Base-by-base conservation (phyloP, 2,888 invertebrate genomes). In the Cheilosia vulpina region DNA sequence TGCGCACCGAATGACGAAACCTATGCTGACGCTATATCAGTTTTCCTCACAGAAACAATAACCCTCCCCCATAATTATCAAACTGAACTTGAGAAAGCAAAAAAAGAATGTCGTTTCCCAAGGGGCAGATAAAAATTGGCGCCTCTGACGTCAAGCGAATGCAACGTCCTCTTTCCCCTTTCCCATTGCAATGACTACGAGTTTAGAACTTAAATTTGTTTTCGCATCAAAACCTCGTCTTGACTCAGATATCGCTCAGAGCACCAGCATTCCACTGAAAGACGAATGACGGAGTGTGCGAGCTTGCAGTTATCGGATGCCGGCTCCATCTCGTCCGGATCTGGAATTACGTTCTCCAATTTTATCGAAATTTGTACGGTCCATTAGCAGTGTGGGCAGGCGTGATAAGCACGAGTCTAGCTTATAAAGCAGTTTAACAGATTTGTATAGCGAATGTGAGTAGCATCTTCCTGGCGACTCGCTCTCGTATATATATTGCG, bases 311-410 rank as follows among this genome's bases (percentile, higher is more conserved):
- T 71, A 78, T 78, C 63, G 53, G 71, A 71, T 57, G 62, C 72
- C 34, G 78, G 57, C 63, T 72, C 34, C 11, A 34, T 65, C 45
- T 7, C 7, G 45, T 0, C 7, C 27, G 27, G 27, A 45, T 45
- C 47, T 65, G 57, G 79, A 72, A 38, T 72, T 79, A 79, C 78
- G 72, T 72, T 79, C 72, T 71, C 65, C 11, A 57, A 58, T 72
- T 58, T 53, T 65, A 72, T 72, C 43, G 58, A 45, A 72, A 79
- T 72, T 65, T 65, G 45, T 72, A 41, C 3, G 19, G 17, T 47
- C 53, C 53, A 77, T 77, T 77, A 77, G 45, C 69, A 45, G 47
- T 31, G 65, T 63, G 72, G 63, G 72, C 21, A 38, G 31, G 43
- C 43, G 34, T 43, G 69, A 78, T 69, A 71, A 78, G 38, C 77